Conservation (phyloP, 2,888 invertebrate species). For the Toxonevra muliebris region DNA sequence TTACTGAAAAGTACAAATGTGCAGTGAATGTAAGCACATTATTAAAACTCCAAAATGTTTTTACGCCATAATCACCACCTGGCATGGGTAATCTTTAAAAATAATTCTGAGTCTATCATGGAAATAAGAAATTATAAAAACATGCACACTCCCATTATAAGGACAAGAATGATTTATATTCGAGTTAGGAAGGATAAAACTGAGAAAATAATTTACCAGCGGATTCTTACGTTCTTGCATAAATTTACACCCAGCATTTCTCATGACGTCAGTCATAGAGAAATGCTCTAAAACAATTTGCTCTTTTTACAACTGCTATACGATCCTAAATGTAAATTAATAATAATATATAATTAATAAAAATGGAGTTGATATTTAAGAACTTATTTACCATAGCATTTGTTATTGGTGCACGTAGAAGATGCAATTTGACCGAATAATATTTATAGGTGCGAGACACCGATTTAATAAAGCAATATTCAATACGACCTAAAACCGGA, state of each 20-base stretch:
- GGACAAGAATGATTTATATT: slow-evolving; percentile 14
- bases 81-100: not conserved
- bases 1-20: not conserved
- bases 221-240: not conserved
- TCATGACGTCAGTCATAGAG: not conserved
- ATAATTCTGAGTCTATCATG: too few relatives aligned
- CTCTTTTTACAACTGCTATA: not conserved
- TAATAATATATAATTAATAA: too few relatives aligned
- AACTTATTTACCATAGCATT: not conserved
- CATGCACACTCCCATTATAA: too few relatives aligned
- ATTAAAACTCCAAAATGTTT: not conserved
- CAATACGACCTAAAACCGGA: too few relatives aligned
- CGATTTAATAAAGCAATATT: not conserved
- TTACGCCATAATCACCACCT: not conserved
- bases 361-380: too few relatives aligned
- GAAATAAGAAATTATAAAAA: too few relatives aligned
- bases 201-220: not conserved
- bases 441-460: not conserved
- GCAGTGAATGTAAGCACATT: not conserved
- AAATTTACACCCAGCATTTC: slow-evolving; percentile 7
- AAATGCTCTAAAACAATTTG: not conserved
- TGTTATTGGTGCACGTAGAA: not conserved
- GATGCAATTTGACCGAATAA: not conserved
- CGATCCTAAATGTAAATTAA: not conserved
- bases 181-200: not conserved